phyloP scores from a whole-genome alignment of 2,113 vertebrate species.

The Harpagus bidentatus region DNA sequence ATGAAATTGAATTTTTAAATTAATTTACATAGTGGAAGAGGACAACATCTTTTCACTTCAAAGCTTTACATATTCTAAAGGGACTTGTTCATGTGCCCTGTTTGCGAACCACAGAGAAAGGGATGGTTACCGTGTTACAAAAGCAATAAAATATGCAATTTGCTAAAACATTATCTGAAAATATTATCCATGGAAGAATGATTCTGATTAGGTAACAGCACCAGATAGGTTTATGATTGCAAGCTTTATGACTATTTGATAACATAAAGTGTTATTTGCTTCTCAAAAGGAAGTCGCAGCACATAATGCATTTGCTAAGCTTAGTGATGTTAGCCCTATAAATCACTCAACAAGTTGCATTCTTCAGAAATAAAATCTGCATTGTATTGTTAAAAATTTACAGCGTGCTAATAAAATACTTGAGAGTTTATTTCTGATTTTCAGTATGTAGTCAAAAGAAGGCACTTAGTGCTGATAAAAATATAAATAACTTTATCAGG shows the following conservation, averaged over 20 bases:
- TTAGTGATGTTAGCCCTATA: neutral
- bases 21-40: neutral
- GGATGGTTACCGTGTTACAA: neutral
- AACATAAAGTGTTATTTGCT: neutral
- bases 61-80: neutral
- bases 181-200: constrained; percentile 41
- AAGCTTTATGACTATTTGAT: constrained; percentile 37
- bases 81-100: neutral
- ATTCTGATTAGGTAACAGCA: constrained; percentile 42
- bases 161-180: constrained; percentile 3
- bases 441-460: neutral
- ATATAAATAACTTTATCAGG: neutral
- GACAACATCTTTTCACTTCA: neutral
- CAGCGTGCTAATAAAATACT: neutral
- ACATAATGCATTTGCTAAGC: neutral
- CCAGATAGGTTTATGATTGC: neutral
- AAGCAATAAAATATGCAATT: constrained; percentile 40
- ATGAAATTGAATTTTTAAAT: neutral
- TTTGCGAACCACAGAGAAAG: neutral
- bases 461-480: neutral
- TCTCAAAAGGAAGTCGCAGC: neutral
- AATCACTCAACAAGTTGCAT: neutral
- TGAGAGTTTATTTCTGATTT: neutral
- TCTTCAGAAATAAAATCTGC: neutral
- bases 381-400: neutral